Evolutionary conservation across 2,113 vertebrate genomes (phyloP).

Genomic region (Prinia subflava): DNA sequence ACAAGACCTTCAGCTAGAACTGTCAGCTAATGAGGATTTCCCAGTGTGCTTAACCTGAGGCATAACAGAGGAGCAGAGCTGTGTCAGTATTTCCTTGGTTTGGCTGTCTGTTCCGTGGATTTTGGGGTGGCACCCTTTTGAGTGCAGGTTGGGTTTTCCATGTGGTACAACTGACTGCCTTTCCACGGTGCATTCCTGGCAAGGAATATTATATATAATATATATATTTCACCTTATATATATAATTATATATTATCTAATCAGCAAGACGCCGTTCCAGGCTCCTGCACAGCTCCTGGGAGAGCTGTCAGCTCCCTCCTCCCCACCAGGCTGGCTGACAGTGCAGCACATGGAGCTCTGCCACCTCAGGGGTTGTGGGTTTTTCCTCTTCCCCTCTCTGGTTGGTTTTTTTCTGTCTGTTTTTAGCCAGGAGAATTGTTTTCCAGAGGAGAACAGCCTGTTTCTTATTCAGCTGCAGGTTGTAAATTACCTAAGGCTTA

Average conservation of each 20-base stretch:
- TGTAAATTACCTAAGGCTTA: conserved; percentile 30
- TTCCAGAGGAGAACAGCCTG: neutral
- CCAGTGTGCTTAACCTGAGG: neutral
- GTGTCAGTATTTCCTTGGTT: neutral
- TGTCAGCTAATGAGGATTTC: conserved; percentile 44
- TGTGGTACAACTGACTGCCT: neutral
- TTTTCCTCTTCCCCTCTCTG: neutral
- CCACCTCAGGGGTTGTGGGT: neutral
- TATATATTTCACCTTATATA: no score
- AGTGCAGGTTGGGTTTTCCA: neutral
- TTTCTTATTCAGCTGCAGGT: neutral
- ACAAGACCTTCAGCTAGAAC: neutral
- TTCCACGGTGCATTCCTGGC: neutral
- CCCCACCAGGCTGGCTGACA: conserved; percentile 65
- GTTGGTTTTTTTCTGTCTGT: accelerated
- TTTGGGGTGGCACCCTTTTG: neutral
- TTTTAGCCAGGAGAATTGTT: conserved; percentile 9
- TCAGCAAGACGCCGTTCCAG: conserved; percentile 54
- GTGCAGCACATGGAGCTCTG: conserved; percentile 43
- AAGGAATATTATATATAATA: neutral
- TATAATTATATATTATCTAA: no score
- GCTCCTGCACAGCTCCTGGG: conserved; percentile 66
- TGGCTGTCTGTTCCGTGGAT: neutral
- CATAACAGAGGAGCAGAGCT: neutral
- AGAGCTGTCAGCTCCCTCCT: conserved; percentile 68